Base-by-base conservation (phyloP, 35 echinoderm and acorn worm genomes). In the Apostichopus japonicus region DNA sequence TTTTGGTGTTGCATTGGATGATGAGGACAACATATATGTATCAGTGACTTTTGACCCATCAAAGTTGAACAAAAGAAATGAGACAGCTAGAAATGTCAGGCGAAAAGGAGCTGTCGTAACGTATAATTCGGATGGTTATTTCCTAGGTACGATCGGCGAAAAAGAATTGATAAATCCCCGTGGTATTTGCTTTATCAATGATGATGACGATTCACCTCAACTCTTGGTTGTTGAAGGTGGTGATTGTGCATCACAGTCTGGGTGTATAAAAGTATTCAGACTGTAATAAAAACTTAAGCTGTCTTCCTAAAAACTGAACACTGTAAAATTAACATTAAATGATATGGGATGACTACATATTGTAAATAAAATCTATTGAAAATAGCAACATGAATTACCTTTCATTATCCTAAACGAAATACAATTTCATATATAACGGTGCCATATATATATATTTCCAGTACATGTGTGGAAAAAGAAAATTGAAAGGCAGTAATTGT, bases 111-210 rank as follows among this genome's bases (percentile, higher is more conserved):
- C 62, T 44, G 23, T 89, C 2, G 22, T 72, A 4, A 54, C 51
- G 1, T 89, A 89, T 17, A 72, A 71, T 17, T 72, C 59, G 0
- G 11, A 89, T 89, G 86, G 86, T 6, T 89, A 72, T 53, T 89
- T 51, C 51, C 86, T 89, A 9, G 86, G 86, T 63, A 89, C 56
- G 5, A 21, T 89, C 17, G 86, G 86, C 33, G 86, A 89, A 21
- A 71, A 72, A 19, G 86, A 89, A 19, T 16, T 89, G 61, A 72
- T 65, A 8, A 53, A 89, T 51, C 86, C 86, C 13, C 86, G 86
- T 89, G 86, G 86, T 22, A 59, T 89, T 67, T 71, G 62, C 23
- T 22, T 27, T 33, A 10, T 72, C 25, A 78, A 22, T 75, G 33
- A 44, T 44, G 33, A 44, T 44, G 25, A 78, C 72, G 72, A 72